These are phyloP conservation scores for Dicycla oo DNA, from an alignment of 2,888 invertebrate genomes.

Conservation along the genomic window DNA sequence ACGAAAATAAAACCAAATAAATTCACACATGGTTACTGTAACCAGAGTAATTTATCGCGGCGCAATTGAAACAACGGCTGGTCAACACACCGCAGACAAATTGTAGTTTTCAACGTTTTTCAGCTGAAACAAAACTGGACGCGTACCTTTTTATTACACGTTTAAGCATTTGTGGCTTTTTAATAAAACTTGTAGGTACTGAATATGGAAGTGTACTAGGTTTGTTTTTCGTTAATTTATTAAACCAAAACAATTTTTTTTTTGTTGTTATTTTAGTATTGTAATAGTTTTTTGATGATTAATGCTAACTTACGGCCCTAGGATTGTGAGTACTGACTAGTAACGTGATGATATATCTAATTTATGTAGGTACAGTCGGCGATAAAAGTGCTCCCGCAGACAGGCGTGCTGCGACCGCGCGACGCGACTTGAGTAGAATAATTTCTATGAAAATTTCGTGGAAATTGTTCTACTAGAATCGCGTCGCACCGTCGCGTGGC, in stretches of 20 bases:
- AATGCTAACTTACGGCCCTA: not conserved
- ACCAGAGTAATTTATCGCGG: slow-evolving; percentile 46
- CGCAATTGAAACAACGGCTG: slow-evolving; percentile 48
- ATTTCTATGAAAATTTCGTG: too few species aligned
- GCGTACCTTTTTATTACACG: slow-evolving; percentile 14
- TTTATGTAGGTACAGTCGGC: not conserved
- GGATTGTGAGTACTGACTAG: too few species aligned
- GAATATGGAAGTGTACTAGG: not conserved
- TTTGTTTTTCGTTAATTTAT: not conserved
- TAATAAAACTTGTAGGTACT: not conserved
- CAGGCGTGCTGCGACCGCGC: too few species aligned
- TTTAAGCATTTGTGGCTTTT: not conserved
- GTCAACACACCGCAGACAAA: slow-evolving; percentile 49
- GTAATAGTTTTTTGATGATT: too few species aligned
- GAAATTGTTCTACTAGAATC: too few species aligned
- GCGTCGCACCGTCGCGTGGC: too few species aligned
- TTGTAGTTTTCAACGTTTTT: slow-evolving; percentile 42
- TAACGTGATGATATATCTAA: not conserved
- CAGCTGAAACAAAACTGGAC: slow-evolving; percentile 34
- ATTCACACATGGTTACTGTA: slow-evolving; percentile 47
- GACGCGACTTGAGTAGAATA: too few species aligned
- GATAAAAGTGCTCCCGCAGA: too few species aligned
- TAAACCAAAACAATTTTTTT: not conserved
- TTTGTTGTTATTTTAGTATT: not conserved
- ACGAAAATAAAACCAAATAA: slow-evolving; percentile 38